Evolutionary conservation across 2,888 invertebrate genomes (phyloP).

Genomic region (Hydroisotoma schaefferi): DNA sequence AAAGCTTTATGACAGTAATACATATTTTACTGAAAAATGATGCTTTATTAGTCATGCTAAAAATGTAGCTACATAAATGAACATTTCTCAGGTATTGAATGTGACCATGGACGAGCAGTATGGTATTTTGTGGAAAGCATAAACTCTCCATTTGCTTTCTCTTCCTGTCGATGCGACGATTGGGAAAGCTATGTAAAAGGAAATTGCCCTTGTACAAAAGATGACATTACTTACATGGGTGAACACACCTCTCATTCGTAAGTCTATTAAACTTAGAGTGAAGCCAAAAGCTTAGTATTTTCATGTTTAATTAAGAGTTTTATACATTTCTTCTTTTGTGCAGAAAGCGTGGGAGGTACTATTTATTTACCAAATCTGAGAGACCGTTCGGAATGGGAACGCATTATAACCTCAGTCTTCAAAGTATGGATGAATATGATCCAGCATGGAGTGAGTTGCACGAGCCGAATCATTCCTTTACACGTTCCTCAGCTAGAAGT

Average conservation of each 20-base stretch:
- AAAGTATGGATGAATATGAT: constrained; percentile 29
- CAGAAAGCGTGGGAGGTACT: constrained; percentile 26
- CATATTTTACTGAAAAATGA: background rate
- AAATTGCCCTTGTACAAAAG: constrained; percentile 15
- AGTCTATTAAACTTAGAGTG: background rate
- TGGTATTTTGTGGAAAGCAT: constrained; percentile 27
- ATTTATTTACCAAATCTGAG: constrained; percentile 28
- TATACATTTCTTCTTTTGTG: background rate
- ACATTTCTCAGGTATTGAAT: constrained; percentile 24
- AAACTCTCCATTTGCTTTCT: constrained; percentile 19
- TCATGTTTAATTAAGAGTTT: background rate
- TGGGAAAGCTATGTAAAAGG: constrained; percentile 24
- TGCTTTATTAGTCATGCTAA: background rate
- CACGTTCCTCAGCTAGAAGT: background rate
- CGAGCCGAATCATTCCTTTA: background rate
- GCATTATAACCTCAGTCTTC: constrained; percentile 15
- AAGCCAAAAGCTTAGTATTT: background rate
- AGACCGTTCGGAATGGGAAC: constrained; percentile 32
- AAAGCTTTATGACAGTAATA: background rate
- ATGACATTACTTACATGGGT: constrained; percentile 26
- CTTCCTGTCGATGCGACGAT: constrained; percentile 21
- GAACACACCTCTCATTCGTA: constrained; percentile 22
- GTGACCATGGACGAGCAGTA: constrained; percentile 26
- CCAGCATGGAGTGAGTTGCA: constrained; percentile 17
- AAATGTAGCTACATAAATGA: background rate